These are phyloP conservation scores for Pasiphila rectangulata DNA, from an alignment of 2,888 invertebrate genomes.

Conservation along the genomic window DNA sequence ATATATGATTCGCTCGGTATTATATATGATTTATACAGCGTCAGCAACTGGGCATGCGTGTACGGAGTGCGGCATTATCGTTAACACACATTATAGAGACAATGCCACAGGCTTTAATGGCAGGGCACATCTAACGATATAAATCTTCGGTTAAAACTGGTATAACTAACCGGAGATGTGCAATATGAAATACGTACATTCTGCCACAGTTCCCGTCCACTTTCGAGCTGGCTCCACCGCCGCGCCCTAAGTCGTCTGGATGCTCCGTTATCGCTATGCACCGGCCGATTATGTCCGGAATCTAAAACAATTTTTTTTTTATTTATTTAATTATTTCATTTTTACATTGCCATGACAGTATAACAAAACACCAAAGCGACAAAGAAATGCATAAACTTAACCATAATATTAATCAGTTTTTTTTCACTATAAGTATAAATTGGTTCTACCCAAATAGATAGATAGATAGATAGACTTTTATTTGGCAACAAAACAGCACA, in stretches of 20 bases:
- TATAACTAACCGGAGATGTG: background rate
- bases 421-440: background rate
- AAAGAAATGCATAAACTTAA: too few relatives aligned
- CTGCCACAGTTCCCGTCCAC: conserved; percentile 83
- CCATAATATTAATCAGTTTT: background rate
- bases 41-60: too few relatives aligned
- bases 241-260: conserved; percentile 82
- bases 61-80: too few relatives aligned
- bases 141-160: background rate
- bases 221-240: conserved; percentile 70
- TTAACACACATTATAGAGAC: too few relatives aligned
- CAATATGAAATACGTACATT: conserved; percentile 50
- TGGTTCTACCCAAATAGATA: too few relatives aligned
- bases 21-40: too few relatives aligned
- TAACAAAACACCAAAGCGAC: too few relatives aligned
- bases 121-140: background rate
- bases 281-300: conserved; percentile 88
- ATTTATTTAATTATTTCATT: too few relatives aligned
- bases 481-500: too few relatives aligned
- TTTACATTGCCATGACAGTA: too few relatives aligned
- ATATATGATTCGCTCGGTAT: too few relatives aligned
- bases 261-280: conserved; percentile 86
- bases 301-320: conserved; percentile 71
- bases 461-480: too few relatives aligned
- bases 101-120: background rate